A percentile compares a stretch with the other conserved stretches of the same genome.
phyloP scores from a whole-genome alignment of 2,888 invertebrate genomes.

The Meghimatium bilineatum region DNA sequence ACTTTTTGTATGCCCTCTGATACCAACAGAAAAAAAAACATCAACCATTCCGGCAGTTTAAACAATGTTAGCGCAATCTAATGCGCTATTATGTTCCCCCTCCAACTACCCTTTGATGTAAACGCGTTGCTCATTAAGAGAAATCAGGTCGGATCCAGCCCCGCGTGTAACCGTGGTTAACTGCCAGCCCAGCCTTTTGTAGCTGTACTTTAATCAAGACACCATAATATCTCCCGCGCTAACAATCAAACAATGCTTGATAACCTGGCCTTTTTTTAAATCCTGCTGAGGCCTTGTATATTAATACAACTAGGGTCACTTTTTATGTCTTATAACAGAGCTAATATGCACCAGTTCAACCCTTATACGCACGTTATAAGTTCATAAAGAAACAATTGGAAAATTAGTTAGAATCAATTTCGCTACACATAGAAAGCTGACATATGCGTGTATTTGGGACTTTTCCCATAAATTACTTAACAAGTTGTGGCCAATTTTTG shows the following conservation, averaged over 20 bases:
- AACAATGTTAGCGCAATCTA: not conserved
- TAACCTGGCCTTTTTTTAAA: not conserved
- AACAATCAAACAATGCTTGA: slow-evolving; percentile 25
- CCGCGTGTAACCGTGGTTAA: slow-evolving; percentile 8
- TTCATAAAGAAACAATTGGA: too few relatives aligned
- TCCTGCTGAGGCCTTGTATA: not conserved
- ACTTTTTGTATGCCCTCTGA: not conserved
- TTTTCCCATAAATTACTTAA: too few relatives aligned
- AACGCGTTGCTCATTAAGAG: slow-evolving; percentile 1
- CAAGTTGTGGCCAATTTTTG: too few relatives aligned
- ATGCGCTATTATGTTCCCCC: not conserved
- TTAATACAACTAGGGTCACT: not conserved
- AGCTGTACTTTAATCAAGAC: slow-evolving; percentile 15
- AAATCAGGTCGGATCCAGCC: slow-evolving; percentile 10
- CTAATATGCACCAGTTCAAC: not conserved
- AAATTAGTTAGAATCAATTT: too few relatives aligned
- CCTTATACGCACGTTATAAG: too few relatives aligned
- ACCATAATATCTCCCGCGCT: not conserved
- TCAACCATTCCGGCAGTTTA: not conserved
- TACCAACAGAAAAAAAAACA: not conserved
- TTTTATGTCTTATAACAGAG: not conserved
- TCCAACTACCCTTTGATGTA: slow-evolving; percentile 23
- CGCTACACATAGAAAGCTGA: too few relatives aligned
- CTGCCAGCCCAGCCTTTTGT: slow-evolving; percentile 34
- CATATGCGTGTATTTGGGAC: too few relatives aligned